Percentiles rank a stretch among this genome's conserved stretches.
These are phyloP conservation scores for Peromyscus attwateri DNA, from an alignment of 2,797 vertebrate species.

Conservation along the genomic window DNA sequence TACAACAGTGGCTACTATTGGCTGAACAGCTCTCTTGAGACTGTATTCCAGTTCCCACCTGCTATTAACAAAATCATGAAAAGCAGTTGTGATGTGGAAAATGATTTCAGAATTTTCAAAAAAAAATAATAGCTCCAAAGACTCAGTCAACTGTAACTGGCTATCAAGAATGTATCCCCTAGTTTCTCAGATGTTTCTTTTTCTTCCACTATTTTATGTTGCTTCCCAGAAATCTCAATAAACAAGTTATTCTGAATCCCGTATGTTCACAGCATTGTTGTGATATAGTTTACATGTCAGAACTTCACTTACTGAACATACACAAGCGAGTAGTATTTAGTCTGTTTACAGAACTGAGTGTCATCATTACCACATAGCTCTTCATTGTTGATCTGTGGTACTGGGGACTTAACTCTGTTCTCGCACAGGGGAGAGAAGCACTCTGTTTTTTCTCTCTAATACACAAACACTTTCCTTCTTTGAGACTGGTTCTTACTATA, in stretches of 20 bases:
- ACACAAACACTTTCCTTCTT: neutral
- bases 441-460: neutral
- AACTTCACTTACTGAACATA: neutral
- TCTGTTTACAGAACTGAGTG: neutral
- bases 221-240: neutral
- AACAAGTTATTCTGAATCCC: neutral
- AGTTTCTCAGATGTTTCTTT: neutral
- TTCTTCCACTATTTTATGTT: neutral
- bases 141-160: neutral
- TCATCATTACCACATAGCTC: neutral
- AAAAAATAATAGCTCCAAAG: neutral
- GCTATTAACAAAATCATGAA: neutral
- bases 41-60: neutral
- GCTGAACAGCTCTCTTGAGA: neutral
- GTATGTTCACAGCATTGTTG: neutral
- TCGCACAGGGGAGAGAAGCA: neutral
- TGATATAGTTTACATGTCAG: neutral
- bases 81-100: neutral
- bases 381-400: neutral
- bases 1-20: slow-evolving; percentile 1
- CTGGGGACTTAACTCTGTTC: neutral
- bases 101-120: neutral
- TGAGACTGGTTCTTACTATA: neutral
- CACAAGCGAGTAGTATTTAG: neutral
- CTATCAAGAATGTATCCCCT: neutral